Base-by-base conservation (phyloP, 2,888 invertebrate genomes). In the Cosmopolites sordidus region DNA sequence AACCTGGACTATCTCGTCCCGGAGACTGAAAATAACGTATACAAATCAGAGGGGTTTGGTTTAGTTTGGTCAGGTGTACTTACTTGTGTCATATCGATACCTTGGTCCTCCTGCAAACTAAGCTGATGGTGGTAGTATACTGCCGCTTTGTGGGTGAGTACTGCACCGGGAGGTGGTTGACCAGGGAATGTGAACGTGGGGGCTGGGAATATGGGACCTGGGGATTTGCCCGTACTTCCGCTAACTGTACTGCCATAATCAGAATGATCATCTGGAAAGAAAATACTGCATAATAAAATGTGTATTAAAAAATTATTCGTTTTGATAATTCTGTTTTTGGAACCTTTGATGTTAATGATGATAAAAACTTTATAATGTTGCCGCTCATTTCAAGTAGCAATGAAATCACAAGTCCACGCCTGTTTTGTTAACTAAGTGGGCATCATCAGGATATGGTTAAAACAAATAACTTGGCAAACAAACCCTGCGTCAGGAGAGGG, bases 1-100 rank as follows among this genome's bases (percentile, higher is more conserved):
- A 88, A 11, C 92, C 92, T 11, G 93, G 92, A 70, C 92, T 92
- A 75, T 93, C 92, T 55, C 93, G 83, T n/a, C 93, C 93, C 39
- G 93, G 92, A 66, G 91, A 92, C 83, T 87, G 76, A 51, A 48
- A 44, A 43, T 43, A 43, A 37, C 37, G 14, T 11, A n/a, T 37
- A 11, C 11, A 8, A 40, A 40, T 4, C 9, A 40, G n/a, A 16
- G 9, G 15, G n/a, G n/a, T n/a, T n/a, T n/a, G n/a, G n/a, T n/a
- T n/a, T n/a, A n/a, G 4, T 22, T 3, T 22, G 22, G 22, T 22
- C 22, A 8, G 22, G 22, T n/a, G n/a, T n/a, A n/a, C 22, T 22
- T 59, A 86, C 86, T 81, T 89, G 89, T 60, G 89, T 89, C 81
- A 89, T 84, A 75, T 91, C 90, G 67, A 91, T 91, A 58, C 90